A percentile compares a stretch with the other conserved stretches of the same genome.
Conservation (phyloP, 2,113 vertebrate species). For the Sylvietta virens region DNA sequence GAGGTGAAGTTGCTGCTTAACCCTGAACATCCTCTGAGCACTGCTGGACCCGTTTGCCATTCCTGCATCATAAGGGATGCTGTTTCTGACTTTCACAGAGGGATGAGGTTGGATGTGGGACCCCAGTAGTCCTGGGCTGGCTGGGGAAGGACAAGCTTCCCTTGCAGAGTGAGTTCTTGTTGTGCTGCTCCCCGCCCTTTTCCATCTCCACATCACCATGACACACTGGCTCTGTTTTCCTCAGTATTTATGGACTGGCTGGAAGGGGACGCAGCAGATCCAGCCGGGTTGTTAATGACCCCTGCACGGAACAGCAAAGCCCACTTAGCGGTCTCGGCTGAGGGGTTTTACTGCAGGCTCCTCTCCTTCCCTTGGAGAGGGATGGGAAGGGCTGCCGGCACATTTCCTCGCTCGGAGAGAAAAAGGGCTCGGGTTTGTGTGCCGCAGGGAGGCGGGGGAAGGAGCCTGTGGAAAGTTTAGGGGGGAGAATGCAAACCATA, state of each 20-base stretch:
- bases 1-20: not conserved
- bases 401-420: not conserved
- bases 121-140: rapidly evolving
- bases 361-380: not conserved
- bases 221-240: not conserved
- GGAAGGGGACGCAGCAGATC: not conserved
- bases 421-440: not conserved
- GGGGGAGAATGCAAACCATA: constrained; percentile 32
- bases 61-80: not conserved
- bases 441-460: not conserved
- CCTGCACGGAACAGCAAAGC: not conserved
- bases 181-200: not conserved
- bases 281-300: constrained; percentile 29
- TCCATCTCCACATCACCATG: not conserved
- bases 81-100: not conserved
- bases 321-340: not conserved
- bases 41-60: not conserved
- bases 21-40: not conserved
- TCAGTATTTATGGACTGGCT: constrained; percentile 37
- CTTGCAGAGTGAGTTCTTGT: not conserved
- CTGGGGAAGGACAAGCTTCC: not conserved
- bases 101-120: not conserved
- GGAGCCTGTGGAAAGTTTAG: not conserved
- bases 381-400: not conserved
- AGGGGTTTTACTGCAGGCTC: constrained; percentile 29